phyloP scores from a whole-genome alignment of 1,140 invertebrate species.

The Homalodisca vitripennis region DNA sequence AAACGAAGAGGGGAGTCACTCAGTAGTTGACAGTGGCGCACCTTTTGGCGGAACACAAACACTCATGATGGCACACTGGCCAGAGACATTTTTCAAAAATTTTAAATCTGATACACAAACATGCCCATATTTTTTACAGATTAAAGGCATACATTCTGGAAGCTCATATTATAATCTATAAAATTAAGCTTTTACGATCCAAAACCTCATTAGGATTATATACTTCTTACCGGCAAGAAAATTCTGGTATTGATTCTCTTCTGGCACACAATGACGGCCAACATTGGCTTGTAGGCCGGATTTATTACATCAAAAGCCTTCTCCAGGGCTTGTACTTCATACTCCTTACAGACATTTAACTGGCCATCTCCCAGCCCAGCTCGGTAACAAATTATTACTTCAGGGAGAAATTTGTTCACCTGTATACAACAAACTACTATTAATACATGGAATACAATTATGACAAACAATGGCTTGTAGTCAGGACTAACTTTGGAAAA shows the following conservation, averaged over 20 bases:
- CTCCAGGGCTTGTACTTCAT: conserved; percentile 78
- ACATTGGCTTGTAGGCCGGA: conserved; percentile 59
- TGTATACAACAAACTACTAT: no score
- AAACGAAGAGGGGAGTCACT: no score
- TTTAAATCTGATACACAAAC: no score
- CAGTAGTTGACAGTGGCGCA: no score
- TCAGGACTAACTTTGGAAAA: conserved; percentile 53
- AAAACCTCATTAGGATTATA: no score
- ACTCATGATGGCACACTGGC: no score
- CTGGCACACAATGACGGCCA: conserved; percentile 84
- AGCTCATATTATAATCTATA: no score
- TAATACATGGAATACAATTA: conserved; percentile 89
- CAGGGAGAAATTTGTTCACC: conserved; percentile 65
- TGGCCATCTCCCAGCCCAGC: conserved; percentile 93
- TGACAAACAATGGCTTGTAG: conserved; percentile 69
- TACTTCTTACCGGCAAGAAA: conserved; percentile 52
- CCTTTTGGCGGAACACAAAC: no score
- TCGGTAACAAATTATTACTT: conserved; percentile 82
- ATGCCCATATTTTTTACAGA: no score
- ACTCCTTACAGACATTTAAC: conserved; percentile 62
- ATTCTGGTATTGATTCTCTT: conserved; percentile 88
- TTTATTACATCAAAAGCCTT: conserved; percentile 57
- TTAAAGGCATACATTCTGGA: no score
- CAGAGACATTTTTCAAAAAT: no score
- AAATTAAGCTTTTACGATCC: no score